These are phyloP conservation scores for Malurus alboscapulatus DNA, from an alignment of 2,113 vertebrate genomes.

Conservation along the genomic window DNA sequence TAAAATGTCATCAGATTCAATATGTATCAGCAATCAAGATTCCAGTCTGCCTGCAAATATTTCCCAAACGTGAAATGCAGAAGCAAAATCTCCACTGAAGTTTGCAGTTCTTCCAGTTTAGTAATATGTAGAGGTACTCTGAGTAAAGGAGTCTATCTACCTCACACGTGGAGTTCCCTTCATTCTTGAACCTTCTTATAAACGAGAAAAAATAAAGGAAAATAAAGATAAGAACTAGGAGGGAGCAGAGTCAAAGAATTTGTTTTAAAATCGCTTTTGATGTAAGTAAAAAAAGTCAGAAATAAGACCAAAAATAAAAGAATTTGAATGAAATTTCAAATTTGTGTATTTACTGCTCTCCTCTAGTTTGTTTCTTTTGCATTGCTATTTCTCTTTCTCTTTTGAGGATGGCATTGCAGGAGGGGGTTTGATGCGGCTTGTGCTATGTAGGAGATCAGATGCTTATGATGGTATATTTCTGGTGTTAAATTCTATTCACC, in stretches of 20 bases:
- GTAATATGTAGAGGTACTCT: neutral
- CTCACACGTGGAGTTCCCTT: neutral
- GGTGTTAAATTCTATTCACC: neutral
- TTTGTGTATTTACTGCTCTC: neutral
- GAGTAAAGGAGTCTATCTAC: neutral
- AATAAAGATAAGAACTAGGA: neutral
- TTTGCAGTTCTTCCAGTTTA: neutral
- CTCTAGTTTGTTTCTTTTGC: neutral
- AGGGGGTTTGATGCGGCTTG: neutral
- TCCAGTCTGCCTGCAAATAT: neutral
- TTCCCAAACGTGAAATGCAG: neutral
- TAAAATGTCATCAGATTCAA: neutral
- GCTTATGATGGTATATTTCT: neutral
- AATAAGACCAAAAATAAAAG: neutral
- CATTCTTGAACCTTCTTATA: neutral
- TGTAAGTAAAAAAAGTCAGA: neutral
- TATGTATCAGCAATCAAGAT: neutral
- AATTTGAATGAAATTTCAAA: neutral
- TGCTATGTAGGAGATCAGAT: neutral
- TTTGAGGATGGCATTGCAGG: neutral
- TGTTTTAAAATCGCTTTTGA: neutral
- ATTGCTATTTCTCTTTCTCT: neutral
- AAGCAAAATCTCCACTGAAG: neutral
- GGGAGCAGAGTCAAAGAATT: neutral
- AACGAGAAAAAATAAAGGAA: neutral